Conservation (phyloP, 2,797 vertebrate genomes). For the Tarsius wallacei region DNA sequence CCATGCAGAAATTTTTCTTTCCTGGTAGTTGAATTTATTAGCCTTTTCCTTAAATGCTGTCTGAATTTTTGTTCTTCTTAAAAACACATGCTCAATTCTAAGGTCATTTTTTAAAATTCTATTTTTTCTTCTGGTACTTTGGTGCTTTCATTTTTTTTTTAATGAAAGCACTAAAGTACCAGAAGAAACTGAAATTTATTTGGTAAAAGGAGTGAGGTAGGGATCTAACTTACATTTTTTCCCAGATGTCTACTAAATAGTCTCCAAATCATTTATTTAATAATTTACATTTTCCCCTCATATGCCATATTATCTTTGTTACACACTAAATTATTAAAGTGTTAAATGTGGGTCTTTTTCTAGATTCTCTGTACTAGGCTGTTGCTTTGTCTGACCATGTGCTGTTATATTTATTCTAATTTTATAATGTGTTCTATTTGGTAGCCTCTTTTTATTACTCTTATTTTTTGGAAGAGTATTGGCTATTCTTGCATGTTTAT, state of each 20-base stretch:
- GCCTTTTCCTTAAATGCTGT: background rate
- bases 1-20: slow-evolving; percentile 29
- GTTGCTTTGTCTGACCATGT: background rate
- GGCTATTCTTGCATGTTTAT: background rate
- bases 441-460: background rate
- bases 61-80: slow-evolving; percentile 47
- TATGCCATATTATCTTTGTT: background rate
- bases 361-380: background rate
- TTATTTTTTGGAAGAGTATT: slow-evolving; percentile 12
- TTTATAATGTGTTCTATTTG: background rate
- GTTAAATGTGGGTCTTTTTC: background rate
- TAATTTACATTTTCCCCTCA: background rate
- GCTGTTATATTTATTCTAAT: background rate
- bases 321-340: background rate
- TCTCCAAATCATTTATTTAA: background rate
- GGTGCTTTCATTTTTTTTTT: slow-evolving; percentile 44
- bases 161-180: no score
- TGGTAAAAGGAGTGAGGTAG: slow-evolving; percentile 6
- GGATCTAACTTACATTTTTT: slow-evolving; percentile 42
- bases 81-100: slow-evolving; percentile 6
- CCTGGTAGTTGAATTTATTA: slow-evolving; percentile 21
- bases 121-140: slow-evolving; percentile 22
- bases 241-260: background rate
- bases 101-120: background rate
- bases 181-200: slow-evolving; percentile 65